These are phyloP conservation scores for Drosophila multiciliata DNA, from an alignment of 2,888 invertebrate genomes.

Conservation along the genomic window DNA sequence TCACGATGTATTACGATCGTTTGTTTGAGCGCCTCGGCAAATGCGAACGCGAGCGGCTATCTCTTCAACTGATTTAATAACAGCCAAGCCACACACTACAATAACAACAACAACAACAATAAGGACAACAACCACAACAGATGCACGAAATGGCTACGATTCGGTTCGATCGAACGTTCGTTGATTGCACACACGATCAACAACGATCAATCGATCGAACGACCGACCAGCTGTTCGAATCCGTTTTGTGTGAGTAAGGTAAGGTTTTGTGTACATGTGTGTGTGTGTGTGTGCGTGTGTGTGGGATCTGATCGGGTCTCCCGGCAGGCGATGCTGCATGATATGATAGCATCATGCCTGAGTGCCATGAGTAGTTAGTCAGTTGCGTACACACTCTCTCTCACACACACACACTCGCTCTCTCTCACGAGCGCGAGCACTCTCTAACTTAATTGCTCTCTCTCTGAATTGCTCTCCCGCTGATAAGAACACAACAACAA, in stretches of 20 bases:
- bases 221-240: constrained; percentile 74
- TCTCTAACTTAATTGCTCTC: constrained; percentile 18
- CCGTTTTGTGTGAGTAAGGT: constrained; percentile 74
- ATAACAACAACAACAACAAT: constrained; percentile 13
- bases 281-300: constrained; percentile 42
- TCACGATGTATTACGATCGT: constrained; percentile 40
- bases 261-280: constrained; percentile 30
- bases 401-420: constrained; percentile 36
- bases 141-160: constrained; percentile 67
- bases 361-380: constrained; percentile 26
- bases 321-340: constrained; percentile 57
- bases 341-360: constrained; percentile 51
- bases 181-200: constrained; percentile 41
- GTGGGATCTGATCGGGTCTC: constrained; percentile 63
- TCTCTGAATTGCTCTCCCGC: constrained; percentile 57
- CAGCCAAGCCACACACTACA: constrained; percentile 19
- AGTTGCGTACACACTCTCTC: constrained; percentile 29
- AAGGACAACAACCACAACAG: constrained; percentile 48
- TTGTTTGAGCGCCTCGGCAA: constrained; percentile 52
- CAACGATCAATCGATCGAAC: constrained; percentile 36
- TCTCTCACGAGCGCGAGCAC: constrained; percentile 7
- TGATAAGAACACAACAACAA: constrained; percentile 60
- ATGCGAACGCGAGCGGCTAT: constrained; percentile 57
- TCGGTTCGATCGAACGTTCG: constrained; percentile 53
- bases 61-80: constrained; percentile 65